phyloP scores from a whole-genome alignment of 2,888 invertebrate genomes.

The Sminthurinus aureus region DNA sequence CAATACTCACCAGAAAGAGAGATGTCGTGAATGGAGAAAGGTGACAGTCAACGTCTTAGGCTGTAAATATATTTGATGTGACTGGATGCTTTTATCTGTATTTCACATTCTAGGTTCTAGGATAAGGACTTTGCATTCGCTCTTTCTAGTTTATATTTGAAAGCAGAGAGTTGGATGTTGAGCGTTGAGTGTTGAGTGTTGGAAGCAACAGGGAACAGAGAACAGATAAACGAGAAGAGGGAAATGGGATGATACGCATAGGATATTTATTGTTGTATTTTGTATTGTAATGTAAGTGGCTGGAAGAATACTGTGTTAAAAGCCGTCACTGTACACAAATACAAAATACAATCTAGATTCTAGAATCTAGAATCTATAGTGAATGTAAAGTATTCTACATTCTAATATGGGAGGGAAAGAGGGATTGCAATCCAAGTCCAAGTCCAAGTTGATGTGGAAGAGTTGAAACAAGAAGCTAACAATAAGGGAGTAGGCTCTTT shows the following conservation, averaged over 20 bases:
- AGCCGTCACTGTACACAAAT: background rate
- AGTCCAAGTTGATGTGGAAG: background rate
- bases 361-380: too few relatives aligned
- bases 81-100: background rate
- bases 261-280: too few relatives aligned
- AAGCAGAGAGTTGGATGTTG: too few relatives aligned
- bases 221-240: too few relatives aligned
- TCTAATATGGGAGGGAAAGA: background rate
- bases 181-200: too few relatives aligned
- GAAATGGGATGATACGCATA: too few relatives aligned
- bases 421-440: too few relatives aligned
- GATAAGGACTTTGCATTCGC: background rate
- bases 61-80: background rate
- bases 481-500: background rate
- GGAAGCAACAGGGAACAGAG: too few relatives aligned
- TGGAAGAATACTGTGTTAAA: background rate
- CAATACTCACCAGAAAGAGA: constrained; percentile 16
- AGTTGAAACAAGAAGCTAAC: background rate
- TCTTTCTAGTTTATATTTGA: too few relatives aligned
- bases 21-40: constrained; percentile 15
- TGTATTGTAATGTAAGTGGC: too few relatives aligned
- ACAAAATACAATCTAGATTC: too few relatives aligned
- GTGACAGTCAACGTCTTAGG: background rate
- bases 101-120: background rate
- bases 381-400: background rate